Percentiles rank a stretch among this genome's conserved stretches.
Conservation (phyloP, 2,113 vertebrate species). For the Percopsis transmontana region DNA sequence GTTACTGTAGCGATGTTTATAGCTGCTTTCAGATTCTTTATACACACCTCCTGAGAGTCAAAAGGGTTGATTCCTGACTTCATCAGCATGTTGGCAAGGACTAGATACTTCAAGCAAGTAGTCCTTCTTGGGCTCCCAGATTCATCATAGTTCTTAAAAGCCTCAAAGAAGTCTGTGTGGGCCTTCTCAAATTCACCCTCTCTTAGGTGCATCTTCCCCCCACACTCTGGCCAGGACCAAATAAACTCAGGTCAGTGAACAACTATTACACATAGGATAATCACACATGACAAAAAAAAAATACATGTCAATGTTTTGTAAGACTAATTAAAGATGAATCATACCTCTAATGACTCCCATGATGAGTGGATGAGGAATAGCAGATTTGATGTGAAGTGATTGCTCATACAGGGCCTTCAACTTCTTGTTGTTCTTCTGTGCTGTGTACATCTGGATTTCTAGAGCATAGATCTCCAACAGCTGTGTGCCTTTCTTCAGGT, state of each 20-base stretch:
- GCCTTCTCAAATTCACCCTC: constrained; percentile 99
- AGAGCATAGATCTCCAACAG: constrained; percentile 98
- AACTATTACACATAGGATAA: not conserved
- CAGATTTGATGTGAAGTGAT: constrained; percentile 98
- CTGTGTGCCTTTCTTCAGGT: constrained; percentile 98
- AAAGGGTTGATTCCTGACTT: constrained; percentile 99
- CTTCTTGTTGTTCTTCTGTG: constrained; percentile 99
- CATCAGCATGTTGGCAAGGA: constrained; percentile 99
- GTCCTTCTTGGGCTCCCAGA: constrained; percentile 98
- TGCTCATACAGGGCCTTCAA: constrained; percentile 98
- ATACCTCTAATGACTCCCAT: constrained; percentile 99
- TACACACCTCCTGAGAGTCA: constrained; percentile 96
- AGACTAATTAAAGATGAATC: constrained; percentile 3
- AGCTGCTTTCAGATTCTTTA: not conserved
- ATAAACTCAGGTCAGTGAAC: constrained; percentile 17
- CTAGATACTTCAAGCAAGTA: constrained; percentile 98
- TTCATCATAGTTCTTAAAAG: constrained; percentile 99
- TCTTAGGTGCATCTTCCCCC: constrained; percentile 99
- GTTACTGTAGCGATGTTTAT: not conserved
- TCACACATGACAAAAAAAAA: not conserved
- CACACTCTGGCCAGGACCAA: constrained; percentile 86
- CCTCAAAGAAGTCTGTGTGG: constrained; percentile 99
- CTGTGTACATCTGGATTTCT: constrained; percentile 99
- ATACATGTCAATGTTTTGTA: not conserved
- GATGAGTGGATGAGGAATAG: constrained; percentile 98